Percentiles rank a stretch among this genome's conserved stretches.
phyloP scores from a whole-genome alignment of 2,888 invertebrate genomes.

The Bursaphelenchus okinawaensis region DNA sequence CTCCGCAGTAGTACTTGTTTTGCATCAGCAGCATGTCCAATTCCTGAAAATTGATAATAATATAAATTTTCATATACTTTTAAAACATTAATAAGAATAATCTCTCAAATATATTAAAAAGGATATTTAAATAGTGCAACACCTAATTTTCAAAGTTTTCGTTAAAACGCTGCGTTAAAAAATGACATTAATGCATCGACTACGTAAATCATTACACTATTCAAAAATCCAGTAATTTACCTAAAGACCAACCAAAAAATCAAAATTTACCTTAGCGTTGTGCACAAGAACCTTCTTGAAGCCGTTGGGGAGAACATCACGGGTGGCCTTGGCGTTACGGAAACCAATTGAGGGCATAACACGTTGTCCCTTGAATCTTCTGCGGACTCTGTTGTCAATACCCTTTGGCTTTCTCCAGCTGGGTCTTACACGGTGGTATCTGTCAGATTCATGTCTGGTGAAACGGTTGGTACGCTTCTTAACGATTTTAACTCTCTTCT shows the following conservation, averaged over 20 bases:
- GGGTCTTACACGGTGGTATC: conserved; percentile 60
- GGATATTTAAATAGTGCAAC: background rate
- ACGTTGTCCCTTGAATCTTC: conserved; percentile 97
- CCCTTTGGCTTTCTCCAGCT: conserved; percentile 99
- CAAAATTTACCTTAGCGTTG: conserved; percentile 70
- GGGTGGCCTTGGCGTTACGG: conserved; percentile 86
- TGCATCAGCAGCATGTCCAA: conserved; percentile 98
- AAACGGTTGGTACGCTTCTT: conserved; percentile 98
- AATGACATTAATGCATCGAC: too few species aligned
- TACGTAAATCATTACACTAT: background rate
- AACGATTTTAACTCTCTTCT: conserved; percentile 77
- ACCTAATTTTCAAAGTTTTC: background rate
- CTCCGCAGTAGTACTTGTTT: conserved; percentile 91
- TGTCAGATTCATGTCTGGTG: conserved; percentile 94
- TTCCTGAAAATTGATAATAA: conserved; percentile 66
- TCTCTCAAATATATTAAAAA: background rate
- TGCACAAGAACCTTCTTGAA: conserved; percentile 90
- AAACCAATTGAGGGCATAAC: conserved; percentile 99
- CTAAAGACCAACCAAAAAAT: background rate
- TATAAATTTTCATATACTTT: background rate
- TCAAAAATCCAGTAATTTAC: background rate
- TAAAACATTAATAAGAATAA: background rate
- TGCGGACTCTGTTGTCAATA: conserved; percentile 98
- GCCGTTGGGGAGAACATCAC: conserved; percentile 93
- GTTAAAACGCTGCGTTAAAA: too few species aligned